Percentiles rank a stretch among this genome's conserved stretches.
Evolutionary conservation across 2,888 invertebrate species (phyloP).

Genomic region (Panzeria rudis): DNA sequence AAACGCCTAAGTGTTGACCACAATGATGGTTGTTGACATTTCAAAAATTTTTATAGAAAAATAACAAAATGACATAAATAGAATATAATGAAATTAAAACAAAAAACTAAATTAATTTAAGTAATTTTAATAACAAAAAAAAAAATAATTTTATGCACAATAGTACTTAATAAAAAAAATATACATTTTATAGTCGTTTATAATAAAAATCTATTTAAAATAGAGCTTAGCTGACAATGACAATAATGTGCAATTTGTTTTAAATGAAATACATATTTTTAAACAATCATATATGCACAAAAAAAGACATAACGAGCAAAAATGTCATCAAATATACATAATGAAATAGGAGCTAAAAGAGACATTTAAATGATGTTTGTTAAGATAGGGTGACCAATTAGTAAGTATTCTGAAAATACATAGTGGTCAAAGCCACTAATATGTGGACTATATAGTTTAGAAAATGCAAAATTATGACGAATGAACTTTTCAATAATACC

Average conservation of each 20-base stretch:
- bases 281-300: constrained; percentile 4
- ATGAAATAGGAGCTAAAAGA: constrained; percentile 41
- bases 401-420: not conserved
- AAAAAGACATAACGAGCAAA: not conserved
- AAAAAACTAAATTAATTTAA: constrained; percentile 66
- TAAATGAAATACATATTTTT: constrained; percentile 49
- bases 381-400: constrained; percentile 7
- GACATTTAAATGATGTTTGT: constrained; percentile 43
- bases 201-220: constrained; percentile 61
- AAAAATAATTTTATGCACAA: constrained; percentile 34
- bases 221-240: constrained; percentile 70
- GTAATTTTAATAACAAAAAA: constrained; percentile 58
- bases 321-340: constrained; percentile 54
- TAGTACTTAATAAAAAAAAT: constrained; percentile 43
- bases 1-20: constrained; percentile 70
- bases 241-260: constrained; percentile 67
- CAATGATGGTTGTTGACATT: constrained; percentile 75
- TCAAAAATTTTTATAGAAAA: constrained; percentile 71
- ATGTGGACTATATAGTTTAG: too few species aligned
- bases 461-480: too few species aligned
- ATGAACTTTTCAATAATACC: too few species aligned
- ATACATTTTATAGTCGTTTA: constrained; percentile 38
- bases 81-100: constrained; percentile 54
- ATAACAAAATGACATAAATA: constrained; percentile 68
- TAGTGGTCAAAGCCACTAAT: too few species aligned